phyloP scores from a whole-genome alignment of 1,140 invertebrate species.

The Antheraea mylitta region DNA sequence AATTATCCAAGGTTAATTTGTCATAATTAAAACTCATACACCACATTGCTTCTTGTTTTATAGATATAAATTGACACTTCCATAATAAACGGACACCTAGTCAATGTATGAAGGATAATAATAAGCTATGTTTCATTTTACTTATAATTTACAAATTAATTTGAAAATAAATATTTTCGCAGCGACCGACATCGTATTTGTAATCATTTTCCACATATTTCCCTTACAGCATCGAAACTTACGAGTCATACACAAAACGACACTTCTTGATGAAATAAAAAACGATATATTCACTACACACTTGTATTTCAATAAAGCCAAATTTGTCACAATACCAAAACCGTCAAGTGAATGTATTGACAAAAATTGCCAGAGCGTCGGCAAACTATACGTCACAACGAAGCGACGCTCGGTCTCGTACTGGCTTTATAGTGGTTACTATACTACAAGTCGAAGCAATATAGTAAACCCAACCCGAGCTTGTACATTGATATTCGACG shows the following conservation, averaged over 20 bases:
- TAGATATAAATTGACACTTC: neutral
- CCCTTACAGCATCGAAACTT: conserved; percentile 59
- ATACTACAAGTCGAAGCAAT: conserved; percentile 34
- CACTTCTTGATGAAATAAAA: conserved; percentile 24
- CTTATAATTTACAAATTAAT: neutral
- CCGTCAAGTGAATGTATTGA: conserved; percentile 14
- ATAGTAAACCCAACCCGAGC: conserved; percentile 43
- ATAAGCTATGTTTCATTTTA: neutral
- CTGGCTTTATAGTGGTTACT: conserved; percentile 32
- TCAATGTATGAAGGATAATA: neutral
- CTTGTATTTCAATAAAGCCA: conserved; percentile 1
- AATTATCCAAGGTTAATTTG: neutral
- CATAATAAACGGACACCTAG: neutral
- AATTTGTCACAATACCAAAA: conserved; percentile 23
- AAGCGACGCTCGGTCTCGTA: conserved; percentile 46
- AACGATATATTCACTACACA: conserved; percentile 17
- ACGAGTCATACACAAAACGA: conserved; percentile 34
- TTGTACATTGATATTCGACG: conserved; percentile 42
- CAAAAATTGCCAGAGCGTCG: conserved; percentile 10
- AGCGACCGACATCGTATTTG: conserved; percentile 47
- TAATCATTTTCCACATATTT: conserved; percentile 65
- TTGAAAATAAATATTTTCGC: conserved; percentile 36
- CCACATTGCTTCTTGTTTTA: neutral
- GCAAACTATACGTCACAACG: conserved; percentile 37
- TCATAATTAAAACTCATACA: neutral